Percentiles rank a stretch among this genome's conserved stretches.
Evolutionary conservation across 2,113 vertebrate genomes (phyloP).

Genomic region (Rhodinocichla rosea): DNA sequence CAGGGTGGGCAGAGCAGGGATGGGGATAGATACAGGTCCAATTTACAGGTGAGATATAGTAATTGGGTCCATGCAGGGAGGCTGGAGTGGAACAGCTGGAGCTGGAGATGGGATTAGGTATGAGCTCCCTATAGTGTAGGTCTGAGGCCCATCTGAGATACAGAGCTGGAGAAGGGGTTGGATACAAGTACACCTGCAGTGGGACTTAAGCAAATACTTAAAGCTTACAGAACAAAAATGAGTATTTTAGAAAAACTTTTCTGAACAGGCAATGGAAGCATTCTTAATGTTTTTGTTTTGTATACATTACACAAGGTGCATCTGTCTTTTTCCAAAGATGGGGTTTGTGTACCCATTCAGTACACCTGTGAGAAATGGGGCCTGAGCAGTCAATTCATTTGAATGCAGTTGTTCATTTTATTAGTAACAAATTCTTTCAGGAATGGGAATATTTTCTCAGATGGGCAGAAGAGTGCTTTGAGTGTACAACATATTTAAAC

Average conservation of each 20-base stretch:
- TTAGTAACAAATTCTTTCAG: not conserved
- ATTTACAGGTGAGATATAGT: not conserved
- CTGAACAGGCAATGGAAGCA: not conserved
- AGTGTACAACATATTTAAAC: not conserved
- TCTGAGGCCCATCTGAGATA: not conserved
- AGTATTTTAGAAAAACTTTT: not conserved
- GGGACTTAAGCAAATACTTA: not conserved
- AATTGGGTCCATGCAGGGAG: not conserved
- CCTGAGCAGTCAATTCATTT: not conserved
- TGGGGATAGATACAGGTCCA: not conserved
- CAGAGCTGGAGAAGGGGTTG: not conserved
- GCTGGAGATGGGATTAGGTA: not conserved
- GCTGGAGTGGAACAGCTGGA: not conserved
- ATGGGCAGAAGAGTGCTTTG: not conserved
- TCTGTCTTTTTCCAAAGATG: not conserved
- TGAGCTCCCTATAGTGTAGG: not conserved
- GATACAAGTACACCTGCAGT: not conserved
- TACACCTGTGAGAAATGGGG: not conserved
- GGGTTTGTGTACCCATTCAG: not conserved
- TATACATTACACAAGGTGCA: not conserved
- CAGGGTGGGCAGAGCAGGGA: not conserved
- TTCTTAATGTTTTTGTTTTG: not conserved
- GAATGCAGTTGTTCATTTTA: not conserved
- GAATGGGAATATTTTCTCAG: not conserved
- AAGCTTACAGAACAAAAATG: not conserved